These are phyloP conservation scores for Elegia similella DNA, from an alignment of 2,888 invertebrate species.

Conservation along the genomic window DNA sequence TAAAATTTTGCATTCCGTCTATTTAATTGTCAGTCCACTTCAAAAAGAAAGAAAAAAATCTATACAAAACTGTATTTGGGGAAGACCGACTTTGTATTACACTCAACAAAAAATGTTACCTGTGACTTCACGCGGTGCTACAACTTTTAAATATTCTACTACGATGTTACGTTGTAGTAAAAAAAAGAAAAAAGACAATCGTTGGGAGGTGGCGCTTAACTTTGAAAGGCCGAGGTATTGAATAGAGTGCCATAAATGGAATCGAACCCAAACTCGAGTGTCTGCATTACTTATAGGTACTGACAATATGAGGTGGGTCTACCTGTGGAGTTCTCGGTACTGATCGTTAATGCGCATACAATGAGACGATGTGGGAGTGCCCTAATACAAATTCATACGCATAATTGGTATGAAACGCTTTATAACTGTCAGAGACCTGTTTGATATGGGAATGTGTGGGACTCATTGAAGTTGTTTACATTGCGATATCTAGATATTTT, in stretches of 20 bases:
- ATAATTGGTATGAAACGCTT: slow-evolving; percentile 32
- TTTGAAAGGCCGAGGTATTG: slow-evolving; percentile 48
- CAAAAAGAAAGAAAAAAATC: slow-evolving; percentile 19
- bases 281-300: slow-evolving; percentile 26
- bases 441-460: slow-evolving; percentile 10
- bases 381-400: slow-evolving; percentile 32
- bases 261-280: slow-evolving; percentile 51
- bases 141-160: slow-evolving; percentile 53
- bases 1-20: not conserved
- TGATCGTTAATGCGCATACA: slow-evolving; percentile 36
- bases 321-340: slow-evolving; percentile 42
- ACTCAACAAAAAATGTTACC: slow-evolving; percentile 37
- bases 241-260: slow-evolving; percentile 45
- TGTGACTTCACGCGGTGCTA: slow-evolving; percentile 38
- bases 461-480: not conserved
- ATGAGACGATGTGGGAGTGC: slow-evolving; percentile 47
- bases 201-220: slow-evolving; percentile 67
- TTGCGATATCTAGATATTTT: too few relatives aligned
- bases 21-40: not conserved
- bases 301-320: slow-evolving; percentile 33
- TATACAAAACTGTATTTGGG: slow-evolving; percentile 43
- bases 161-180: slow-evolving; percentile 55
- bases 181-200: slow-evolving; percentile 42
- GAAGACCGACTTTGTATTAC: slow-evolving; percentile 48
- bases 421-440: slow-evolving; percentile 11